Percentiles rank a stretch among this genome's conserved stretches.
Conservation (phyloP, 1,140 invertebrate species). For the Sinonovacula constricta region DNA sequence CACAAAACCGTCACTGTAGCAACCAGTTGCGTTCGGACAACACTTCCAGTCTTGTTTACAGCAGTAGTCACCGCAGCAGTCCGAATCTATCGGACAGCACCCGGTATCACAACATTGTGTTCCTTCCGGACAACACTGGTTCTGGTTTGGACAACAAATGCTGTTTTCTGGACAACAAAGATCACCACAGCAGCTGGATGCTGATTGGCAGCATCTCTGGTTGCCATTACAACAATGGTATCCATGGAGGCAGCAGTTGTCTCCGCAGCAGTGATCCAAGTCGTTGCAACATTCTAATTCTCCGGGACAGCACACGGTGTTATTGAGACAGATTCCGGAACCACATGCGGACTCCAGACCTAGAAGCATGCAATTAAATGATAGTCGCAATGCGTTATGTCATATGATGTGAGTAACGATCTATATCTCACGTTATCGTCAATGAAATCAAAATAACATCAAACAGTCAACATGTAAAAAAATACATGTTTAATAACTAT, state of each 20-base stretch:
- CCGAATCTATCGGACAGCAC: slow-evolving; percentile 23
- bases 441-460: too few species aligned
- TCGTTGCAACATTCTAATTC: slow-evolving; percentile 30
- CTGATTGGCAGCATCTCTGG: slow-evolving; percentile 19
- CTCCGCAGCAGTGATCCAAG: slow-evolving; percentile 34
- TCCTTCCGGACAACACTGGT: slow-evolving; percentile 32
- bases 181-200: slow-evolving; percentile 39
- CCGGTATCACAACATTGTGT: slow-evolving; percentile 32
- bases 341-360: slow-evolving; percentile 28
- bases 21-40: slow-evolving; percentile 34
- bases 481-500: too few species aligned
- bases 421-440: too few species aligned
- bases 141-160: slow-evolving; percentile 30
- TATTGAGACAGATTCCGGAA: slow-evolving; percentile 19
- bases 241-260: slow-evolving; percentile 40
- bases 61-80: slow-evolving; percentile 40
- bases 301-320: slow-evolving; percentile 35
- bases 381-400: too few species aligned
- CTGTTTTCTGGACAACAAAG: slow-evolving; percentile 28
- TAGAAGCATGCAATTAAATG: too few species aligned
- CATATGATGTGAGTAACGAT: too few species aligned
- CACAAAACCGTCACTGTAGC: slow-evolving; percentile 20
- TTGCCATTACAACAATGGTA: slow-evolving; percentile 40
- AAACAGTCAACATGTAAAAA: too few species aligned
- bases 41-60: slow-evolving; percentile 24